A percentile compares a stretch with the other conserved stretches of the same genome.
phyloP scores from a whole-genome alignment of 1,140 invertebrate species.

The Meloidogyne hapla region DNA sequence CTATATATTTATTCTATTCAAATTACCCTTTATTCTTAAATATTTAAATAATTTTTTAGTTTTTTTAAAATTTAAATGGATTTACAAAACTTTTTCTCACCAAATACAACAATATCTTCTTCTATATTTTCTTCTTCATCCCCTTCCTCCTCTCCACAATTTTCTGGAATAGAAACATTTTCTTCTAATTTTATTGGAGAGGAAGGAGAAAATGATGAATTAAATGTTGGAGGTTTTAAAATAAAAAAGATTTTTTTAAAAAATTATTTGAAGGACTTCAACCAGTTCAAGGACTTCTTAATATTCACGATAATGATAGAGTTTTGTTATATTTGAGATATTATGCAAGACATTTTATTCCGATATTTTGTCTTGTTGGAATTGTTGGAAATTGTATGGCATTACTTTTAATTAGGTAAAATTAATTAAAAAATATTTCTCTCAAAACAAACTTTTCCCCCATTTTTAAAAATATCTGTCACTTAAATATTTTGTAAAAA shows the following conservation, averaged over 20 bases:
- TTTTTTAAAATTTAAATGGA: neutral
- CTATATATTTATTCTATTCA: no score
- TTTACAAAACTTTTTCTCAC: neutral
- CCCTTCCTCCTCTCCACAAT: neutral
- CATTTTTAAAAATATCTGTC: no score
- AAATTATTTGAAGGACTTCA: neutral
- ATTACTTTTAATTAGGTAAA: constrained; percentile 49
- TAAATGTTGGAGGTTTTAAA: neutral
- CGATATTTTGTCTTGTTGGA: constrained; percentile 56
- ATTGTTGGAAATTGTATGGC: constrained; percentile 58
- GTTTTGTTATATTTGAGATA: constrained; percentile 48
- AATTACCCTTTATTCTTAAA: no score
- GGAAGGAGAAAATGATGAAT: neutral
- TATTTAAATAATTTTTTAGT: neutral
- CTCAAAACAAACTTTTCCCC: no score
- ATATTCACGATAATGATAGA: constrained; percentile 30
- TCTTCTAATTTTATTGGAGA: neutral
- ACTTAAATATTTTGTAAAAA: neutral
- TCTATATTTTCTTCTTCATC: neutral
- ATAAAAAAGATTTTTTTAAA: neutral
- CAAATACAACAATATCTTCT: neutral
- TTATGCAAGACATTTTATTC: constrained; percentile 55
- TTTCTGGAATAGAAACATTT: neutral
- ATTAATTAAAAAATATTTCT: no score
- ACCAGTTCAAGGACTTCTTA: constrained; percentile 21